Evolutionary conservation across 1,140 invertebrate genomes (phyloP), one percentile per base, ranked within the genome.

Genomic region (Trissolcus basalis): DNA sequence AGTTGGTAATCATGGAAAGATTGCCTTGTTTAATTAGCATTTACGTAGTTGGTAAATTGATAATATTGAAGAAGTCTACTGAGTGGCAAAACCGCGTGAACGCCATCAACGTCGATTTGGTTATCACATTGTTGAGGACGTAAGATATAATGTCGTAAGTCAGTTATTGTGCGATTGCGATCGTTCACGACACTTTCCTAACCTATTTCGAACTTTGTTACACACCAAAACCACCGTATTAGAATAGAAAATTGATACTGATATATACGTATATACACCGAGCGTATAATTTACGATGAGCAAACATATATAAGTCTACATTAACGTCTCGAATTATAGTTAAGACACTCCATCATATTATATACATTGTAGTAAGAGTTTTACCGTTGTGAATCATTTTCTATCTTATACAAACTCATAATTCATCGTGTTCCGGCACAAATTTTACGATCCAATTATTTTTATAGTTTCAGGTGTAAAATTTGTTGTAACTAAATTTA

Each of bases 171-270:
- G 60, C 71, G 77, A 81, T 78, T 70, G 81, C 77, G 77, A 83
- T 86, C 80, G 64, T 74, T 79, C 78, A 71, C 71, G 79, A 81
- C 81, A 81, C 77, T 77, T 53, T 79, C 50, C 78, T 71, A 72
- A 48, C 36, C 69, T 76, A 27, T 27, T 78, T 82, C 67, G 45
- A 77, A 83, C 78, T 79, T 84, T 76, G 82, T 84, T 85, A 85
- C 74, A 73, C 49, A 76, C 78, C 68, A 71, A 78, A 70, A 73
- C 78, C 80, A 76, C 74, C 78, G 19, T 27, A 82, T 85, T 84
- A 85, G 11, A 32, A 80, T 79, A 70, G 81, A 82, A 82, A 86
- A 85, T 84, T 86, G 80, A 84, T 85, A 82, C 83, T 54, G 79
- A 80, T 79, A 80, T 35, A 14, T 49, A 15, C 51, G 48, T 49